A percentile compares a stretch with the other conserved stretches of the same genome.
phyloP scores from a whole-genome alignment of 2,797 vertebrate genomes.

The Gobio occitaniae region DNA sequence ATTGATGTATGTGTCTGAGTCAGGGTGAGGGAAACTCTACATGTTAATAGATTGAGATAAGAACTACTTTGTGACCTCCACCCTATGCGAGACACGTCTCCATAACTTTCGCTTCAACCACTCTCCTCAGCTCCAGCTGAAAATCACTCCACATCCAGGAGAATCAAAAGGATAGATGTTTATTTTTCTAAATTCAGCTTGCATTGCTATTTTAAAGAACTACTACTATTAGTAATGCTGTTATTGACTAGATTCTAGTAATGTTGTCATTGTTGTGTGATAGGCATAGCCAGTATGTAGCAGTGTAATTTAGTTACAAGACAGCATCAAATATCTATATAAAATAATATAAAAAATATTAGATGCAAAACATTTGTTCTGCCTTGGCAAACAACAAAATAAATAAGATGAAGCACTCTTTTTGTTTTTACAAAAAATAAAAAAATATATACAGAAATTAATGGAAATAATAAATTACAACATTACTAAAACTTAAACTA shows the following conservation, averaged over 20 bases:
- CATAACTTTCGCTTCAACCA: neutral
- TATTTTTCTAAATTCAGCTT: neutral
- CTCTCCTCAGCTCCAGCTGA: neutral
- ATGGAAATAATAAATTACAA: neutral
- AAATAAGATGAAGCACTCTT: neutral
- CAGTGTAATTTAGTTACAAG: neutral
- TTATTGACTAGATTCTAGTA: neutral
- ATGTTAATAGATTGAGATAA: slow-evolving; percentile 48
- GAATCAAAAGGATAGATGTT: neutral
- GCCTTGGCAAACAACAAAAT: neutral
- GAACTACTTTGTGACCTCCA: slow-evolving; percentile 39
- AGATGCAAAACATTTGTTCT: neutral
- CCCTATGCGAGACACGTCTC: slow-evolving; percentile 1
- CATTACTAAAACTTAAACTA: neutral
- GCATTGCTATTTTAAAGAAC: neutral
- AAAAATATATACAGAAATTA: neutral
- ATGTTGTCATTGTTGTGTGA: neutral
- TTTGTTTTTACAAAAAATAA: no score
- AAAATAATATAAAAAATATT: neutral
- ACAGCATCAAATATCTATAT: neutral
- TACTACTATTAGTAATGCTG: neutral
- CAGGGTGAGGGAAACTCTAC: slow-evolving; percentile 18
- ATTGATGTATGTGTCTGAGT: slow-evolving; percentile 32
- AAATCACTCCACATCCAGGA: neutral
- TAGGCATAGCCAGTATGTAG: neutral